Conservation (phyloP, 2,888 invertebrate species). For the Lasioglossum calceatum region DNA sequence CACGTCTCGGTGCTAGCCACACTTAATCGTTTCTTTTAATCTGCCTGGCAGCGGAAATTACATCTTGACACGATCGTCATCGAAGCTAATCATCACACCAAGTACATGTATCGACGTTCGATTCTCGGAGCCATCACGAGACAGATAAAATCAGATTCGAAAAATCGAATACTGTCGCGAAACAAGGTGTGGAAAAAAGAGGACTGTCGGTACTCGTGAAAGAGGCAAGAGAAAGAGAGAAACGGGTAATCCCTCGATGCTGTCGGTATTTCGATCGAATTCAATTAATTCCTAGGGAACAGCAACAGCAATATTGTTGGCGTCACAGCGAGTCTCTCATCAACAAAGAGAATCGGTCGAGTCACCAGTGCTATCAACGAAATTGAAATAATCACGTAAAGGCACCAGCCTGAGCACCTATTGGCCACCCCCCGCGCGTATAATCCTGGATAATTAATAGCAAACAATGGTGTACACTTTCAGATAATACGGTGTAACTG, state of each 20-base stretch:
- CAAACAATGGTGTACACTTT: slow-evolving; percentile 52
- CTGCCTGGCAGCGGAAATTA: neutral
- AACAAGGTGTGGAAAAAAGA: neutral
- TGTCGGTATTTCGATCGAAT: slow-evolving; percentile 56
- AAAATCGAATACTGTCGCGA: neutral
- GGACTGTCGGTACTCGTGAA: neutral
- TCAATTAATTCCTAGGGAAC: slow-evolving; percentile 60
- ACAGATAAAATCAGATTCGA: neutral
- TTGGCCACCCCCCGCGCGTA: slow-evolving; percentile 51
- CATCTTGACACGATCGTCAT: neutral
- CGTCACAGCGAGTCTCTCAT: slow-evolving; percentile 47
- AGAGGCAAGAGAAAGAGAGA: neutral
- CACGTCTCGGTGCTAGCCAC: neutral
- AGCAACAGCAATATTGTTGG: slow-evolving; percentile 54
- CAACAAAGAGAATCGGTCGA: slow-evolving; percentile 33
- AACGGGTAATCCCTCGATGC: slow-evolving; percentile 31
- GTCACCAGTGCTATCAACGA: slow-evolving; percentile 39
- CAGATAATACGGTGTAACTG: slow-evolving; percentile 45
- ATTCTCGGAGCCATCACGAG: neutral
- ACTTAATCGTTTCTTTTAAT: neutral
- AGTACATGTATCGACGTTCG: neutral
- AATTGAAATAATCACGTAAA: slow-evolving; percentile 65
- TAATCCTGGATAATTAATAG: slow-evolving; percentile 72
- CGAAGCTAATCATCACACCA: neutral
- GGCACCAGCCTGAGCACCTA: slow-evolving; percentile 54